Evolutionary conservation across 2,797 vertebrate species (phyloP).

Genomic region (Coendou prehensilis): DNA sequence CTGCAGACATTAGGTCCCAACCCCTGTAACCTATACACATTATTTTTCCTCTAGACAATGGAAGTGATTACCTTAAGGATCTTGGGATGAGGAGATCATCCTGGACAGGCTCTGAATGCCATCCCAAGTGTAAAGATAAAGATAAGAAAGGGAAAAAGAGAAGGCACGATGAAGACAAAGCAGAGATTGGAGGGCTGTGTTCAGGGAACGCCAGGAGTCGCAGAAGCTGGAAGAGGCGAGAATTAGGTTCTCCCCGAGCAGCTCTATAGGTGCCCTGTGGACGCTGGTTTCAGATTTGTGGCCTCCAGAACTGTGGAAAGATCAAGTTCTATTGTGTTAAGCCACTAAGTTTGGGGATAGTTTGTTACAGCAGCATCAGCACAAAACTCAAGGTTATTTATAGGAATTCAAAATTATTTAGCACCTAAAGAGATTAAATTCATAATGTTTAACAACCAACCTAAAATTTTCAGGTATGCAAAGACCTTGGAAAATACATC

Average conservation of each 20-base stretch:
- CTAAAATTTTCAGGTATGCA: neutral
- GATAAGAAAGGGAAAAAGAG: neutral
- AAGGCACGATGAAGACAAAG: neutral
- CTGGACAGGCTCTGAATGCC: neutral
- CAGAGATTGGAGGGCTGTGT: neutral
- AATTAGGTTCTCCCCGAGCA: neutral
- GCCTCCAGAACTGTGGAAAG: neutral
- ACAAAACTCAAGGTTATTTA: conserved; percentile 39
- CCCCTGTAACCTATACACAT: neutral
- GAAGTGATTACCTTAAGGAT: neutral
- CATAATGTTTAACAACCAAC: conserved; percentile 6
- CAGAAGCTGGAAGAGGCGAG: neutral
- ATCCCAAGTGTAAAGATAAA: neutral
- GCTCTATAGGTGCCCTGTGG: neutral
- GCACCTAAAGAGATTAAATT: neutral
- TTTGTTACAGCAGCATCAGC: neutral
- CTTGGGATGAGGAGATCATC: neutral
- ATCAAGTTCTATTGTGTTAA: neutral
- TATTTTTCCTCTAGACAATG: neutral
- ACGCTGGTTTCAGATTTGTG: neutral
- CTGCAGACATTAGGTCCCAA: neutral
- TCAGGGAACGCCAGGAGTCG: neutral
- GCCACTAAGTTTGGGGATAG: neutral
- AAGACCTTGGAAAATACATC: neutral
- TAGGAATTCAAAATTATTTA: neutral